Base-by-base conservation (phyloP, 2,888 invertebrate genomes). In the Cyrtodaria siliqua region DNA sequence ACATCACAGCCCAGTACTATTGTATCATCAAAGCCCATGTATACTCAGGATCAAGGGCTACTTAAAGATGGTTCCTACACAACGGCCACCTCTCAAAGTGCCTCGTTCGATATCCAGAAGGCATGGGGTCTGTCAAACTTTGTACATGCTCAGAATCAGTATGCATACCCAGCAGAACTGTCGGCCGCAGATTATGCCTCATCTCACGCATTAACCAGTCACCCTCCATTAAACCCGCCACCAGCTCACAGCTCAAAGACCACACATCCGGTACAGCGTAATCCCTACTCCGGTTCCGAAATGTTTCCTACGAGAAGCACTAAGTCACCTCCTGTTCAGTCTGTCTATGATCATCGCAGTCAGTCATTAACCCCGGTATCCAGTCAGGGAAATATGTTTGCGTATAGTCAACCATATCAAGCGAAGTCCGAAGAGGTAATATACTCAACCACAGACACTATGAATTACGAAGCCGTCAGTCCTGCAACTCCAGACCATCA, bases 231-330 rank as follows among this genome's bases (percentile, higher is more conserved):
- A 38, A 75, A 64, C 73, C 91, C 91, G 27, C 91, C 89, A 23
- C 90, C 90, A 83, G 93, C 84, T 88, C 92, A 91, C 77, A 85
- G 85, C 16, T 83, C 85, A 18, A 77, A 84, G 23, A 83, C 84
- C 6, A 77, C 80, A 33, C 82, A 79, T 33, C 70, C 78, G 29
- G 62, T 71, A 38, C 87, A 87, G 69, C 73, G 89, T 53, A 87
- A 83, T 50, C 86, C 86, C 9, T 87, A 82, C 63, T 71, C 84
- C 9, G 56, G 56, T 8, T 33, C 72, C 9, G 84, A 84, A 24
- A 50, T 76, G 49, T 69, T 82, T 55, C 56, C 56, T 12, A 26
- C 66, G 14, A 60, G 76, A 20, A 81, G 44, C 27, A 74, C 67
- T 16, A 79, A 79, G 24, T 74, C 82, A 24, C 72, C 79, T 16